These are phyloP conservation scores for Listrodromus nycthemerus DNA, from an alignment of 2,888 invertebrate species.

Conservation along the genomic window DNA sequence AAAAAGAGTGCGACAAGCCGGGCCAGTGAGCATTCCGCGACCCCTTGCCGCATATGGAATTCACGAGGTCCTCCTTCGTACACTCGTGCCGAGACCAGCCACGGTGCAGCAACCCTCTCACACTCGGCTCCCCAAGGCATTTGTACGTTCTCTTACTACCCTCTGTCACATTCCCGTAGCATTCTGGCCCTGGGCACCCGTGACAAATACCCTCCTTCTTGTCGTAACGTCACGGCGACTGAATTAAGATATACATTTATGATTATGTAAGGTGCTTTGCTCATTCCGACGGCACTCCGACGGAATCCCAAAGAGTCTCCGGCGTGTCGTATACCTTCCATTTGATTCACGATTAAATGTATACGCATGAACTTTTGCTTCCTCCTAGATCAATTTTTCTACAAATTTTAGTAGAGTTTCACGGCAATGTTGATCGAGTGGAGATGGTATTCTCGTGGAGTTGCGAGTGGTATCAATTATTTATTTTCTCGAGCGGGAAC, in stretches of 20 bases:
- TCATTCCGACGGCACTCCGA: constrained; percentile 18
- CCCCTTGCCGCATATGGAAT: constrained; percentile 62
- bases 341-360: neutral
- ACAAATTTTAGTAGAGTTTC: too few species aligned
- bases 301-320: constrained; percentile 29
- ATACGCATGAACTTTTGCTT: too few species aligned
- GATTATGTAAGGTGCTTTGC: constrained; percentile 55
- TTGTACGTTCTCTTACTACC: constrained; percentile 1
- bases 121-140: neutral
- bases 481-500: too few species aligned
- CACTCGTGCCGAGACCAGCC: constrained; percentile 26
- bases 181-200: constrained; percentile 39
- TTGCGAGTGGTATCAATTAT: too few species aligned
- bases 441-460: too few species aligned
- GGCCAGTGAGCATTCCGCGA: constrained; percentile 64
- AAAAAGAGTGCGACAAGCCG: constrained; percentile 16
- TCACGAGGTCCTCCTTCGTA: constrained; percentile 61
- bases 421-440: too few species aligned
- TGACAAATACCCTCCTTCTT: constrained; percentile 59
- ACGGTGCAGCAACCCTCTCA: neutral
- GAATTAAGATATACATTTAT: constrained; percentile 64
- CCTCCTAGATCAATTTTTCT: too few species aligned
- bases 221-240: constrained; percentile 48
- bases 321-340: neutral
- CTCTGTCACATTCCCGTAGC: constrained; percentile 10